Percentiles rank a stretch among this genome's conserved stretches.
Conservation (phyloP, 2,113 vertebrate genomes). For the Lipophrys pholis region DNA sequence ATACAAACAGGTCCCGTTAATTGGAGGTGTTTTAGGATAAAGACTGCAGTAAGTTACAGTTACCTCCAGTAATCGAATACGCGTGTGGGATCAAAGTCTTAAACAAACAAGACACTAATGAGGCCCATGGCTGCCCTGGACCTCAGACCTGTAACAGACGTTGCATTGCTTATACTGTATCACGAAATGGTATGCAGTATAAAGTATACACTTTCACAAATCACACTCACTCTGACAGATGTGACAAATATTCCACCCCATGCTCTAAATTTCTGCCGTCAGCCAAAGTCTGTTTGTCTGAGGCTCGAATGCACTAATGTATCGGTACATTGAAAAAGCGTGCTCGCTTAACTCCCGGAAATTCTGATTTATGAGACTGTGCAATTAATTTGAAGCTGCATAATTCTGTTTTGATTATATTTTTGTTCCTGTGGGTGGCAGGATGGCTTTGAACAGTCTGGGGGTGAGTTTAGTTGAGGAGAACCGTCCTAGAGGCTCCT, state of each 20-base stretch:
- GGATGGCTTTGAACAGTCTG: constrained; percentile 55
- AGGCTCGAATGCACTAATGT: constrained; percentile 33
- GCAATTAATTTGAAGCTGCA: constrained; percentile 68
- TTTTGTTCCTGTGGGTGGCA: constrained; percentile 55
- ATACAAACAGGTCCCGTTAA: too few species aligned
- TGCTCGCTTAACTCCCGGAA: constrained; percentile 36
- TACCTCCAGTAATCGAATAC: too few species aligned
- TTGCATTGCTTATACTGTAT: constrained; percentile 26
- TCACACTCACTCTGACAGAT: constrained; percentile 38
- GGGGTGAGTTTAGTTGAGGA: constrained; percentile 38
- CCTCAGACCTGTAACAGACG: constrained; percentile 30
- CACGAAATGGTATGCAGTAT: constrained; percentile 27
- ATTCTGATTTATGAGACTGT: constrained; percentile 49
- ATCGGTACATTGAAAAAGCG: constrained; percentile 9
- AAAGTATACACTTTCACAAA: constrained; percentile 71
- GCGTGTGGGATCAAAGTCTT: constrained; percentile 18
- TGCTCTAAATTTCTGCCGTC: constrained; percentile 42
- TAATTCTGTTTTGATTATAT: constrained; percentile 70
- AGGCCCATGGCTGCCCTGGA: constrained; percentile 33
- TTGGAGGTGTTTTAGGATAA: too few species aligned
- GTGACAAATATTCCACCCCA: constrained; percentile 59
- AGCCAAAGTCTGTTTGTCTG: constrained; percentile 45
- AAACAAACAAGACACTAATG: constrained; percentile 42
- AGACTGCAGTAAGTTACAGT: too few species aligned
- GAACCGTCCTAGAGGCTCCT: constrained; percentile 41